These are phyloP conservation scores for Limanda limanda DNA, from an alignment of 2,113 vertebrate species.

Conservation along the genomic window DNA sequence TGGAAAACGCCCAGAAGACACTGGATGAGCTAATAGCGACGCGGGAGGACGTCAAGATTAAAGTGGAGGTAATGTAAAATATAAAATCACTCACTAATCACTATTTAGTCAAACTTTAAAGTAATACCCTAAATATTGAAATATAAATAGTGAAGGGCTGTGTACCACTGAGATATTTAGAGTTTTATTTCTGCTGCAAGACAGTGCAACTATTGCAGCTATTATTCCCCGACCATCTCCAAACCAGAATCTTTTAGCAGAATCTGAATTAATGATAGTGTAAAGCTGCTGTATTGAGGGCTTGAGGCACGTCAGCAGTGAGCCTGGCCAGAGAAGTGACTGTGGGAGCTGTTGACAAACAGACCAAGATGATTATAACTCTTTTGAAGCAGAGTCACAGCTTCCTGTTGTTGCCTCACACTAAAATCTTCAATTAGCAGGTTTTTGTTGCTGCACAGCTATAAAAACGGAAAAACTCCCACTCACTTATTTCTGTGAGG, in stretches of 20 bases:
- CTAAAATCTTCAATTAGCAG: constrained; percentile 24
- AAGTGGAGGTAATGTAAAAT: constrained; percentile 89
- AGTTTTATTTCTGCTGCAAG: too few relatives aligned
- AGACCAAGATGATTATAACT: constrained; percentile 1
- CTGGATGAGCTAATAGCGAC: constrained; percentile 91
- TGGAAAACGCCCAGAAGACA: constrained; percentile 95
- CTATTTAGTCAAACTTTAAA: too few relatives aligned
- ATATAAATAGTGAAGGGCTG: too few relatives aligned
- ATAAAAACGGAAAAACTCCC: too few relatives aligned
- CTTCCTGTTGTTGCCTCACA: constrained; percentile 11
- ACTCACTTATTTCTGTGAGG: neutral
- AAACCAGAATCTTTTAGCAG: too few relatives aligned
- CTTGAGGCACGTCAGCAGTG: constrained; percentile 21
- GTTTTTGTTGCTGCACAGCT: constrained; percentile 12
- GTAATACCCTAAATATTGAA: too few relatives aligned
- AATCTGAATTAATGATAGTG: neutral
- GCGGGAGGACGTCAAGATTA: constrained; percentile 91
- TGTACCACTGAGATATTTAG: too few relatives aligned
- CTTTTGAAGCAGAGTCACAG: constrained; percentile 29
- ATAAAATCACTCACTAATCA: too few relatives aligned
- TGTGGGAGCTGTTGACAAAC: too few relatives aligned
- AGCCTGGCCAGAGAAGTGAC: neutral
- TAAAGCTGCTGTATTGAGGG: neutral
- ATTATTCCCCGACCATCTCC: too few relatives aligned
- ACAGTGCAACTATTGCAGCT: too few relatives aligned